Conservation (phyloP, 2,113 vertebrate genomes). For the Silurus asotus region DNA sequence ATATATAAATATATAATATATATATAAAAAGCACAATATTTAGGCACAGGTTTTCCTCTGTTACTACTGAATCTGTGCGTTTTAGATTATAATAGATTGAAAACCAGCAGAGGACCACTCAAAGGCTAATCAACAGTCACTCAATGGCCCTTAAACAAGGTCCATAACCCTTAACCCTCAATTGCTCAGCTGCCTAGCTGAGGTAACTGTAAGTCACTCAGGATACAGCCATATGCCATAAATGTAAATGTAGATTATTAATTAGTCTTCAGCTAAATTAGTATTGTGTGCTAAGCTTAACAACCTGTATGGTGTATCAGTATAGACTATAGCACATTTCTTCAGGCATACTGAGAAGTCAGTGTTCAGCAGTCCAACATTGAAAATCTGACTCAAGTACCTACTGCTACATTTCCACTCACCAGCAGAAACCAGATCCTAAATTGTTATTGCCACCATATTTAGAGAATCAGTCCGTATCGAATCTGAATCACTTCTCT, state of each 20-base stretch:
- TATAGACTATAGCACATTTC: background rate
- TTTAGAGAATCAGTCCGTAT: background rate
- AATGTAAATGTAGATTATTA: too few species aligned
- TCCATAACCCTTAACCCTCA: too few species aligned
- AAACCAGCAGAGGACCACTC: too few species aligned
- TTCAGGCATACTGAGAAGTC: background rate
- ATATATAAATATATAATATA: too few species aligned
- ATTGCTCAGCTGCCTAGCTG: too few species aligned
- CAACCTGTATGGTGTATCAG: background rate
- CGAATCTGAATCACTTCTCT: background rate
- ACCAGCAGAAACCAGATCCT: constrained; percentile 8
- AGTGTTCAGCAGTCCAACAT: constrained; percentile 2
- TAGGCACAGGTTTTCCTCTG: background rate
- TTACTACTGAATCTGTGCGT: background rate
- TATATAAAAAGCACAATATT: background rate
- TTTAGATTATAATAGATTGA: background rate
- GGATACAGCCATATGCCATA: too few species aligned
- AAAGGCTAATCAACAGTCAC: too few species aligned
- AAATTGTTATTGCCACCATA: background rate
- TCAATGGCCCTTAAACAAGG: too few species aligned
- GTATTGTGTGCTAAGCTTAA: too few species aligned
- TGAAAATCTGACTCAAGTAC: background rate
- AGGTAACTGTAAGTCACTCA: too few species aligned
- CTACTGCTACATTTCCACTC: background rate
- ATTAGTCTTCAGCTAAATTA: too few species aligned